These are phyloP conservation scores for Gallinago stenura DNA, from an alignment of 2,797 vertebrate genomes.

Conservation along the genomic window DNA sequence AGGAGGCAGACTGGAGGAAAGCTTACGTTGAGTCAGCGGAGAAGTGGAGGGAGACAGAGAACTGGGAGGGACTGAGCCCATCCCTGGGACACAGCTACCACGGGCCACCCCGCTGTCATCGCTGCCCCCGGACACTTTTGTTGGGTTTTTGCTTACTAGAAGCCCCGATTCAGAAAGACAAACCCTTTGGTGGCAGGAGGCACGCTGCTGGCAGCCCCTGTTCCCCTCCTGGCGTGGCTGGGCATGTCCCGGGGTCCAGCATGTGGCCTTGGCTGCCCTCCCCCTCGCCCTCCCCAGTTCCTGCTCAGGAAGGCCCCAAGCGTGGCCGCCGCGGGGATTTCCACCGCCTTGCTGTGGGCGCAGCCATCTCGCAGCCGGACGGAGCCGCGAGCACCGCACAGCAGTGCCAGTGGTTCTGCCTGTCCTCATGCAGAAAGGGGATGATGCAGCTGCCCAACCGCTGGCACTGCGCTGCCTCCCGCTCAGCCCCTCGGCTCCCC, in stretches of 20 bases:
- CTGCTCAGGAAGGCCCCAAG: neutral
- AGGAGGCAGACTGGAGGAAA: neutral
- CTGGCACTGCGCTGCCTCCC: accelerated
- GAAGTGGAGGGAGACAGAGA: neutral
- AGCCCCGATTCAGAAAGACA: neutral
- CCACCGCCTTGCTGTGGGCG: neutral
- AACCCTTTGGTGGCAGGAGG: neutral
- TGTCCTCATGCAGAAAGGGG: neutral
- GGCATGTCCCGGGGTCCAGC: neutral
- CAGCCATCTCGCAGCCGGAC: accelerated
- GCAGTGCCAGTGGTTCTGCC: no score
- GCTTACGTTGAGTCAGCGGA: neutral
- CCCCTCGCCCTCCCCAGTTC: neutral
- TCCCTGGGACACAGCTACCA: neutral
- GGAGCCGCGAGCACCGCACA: accelerated
- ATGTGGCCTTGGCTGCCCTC: neutral
- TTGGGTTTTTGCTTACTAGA: neutral
- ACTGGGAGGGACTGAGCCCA: neutral
- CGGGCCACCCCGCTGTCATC: accelerated
- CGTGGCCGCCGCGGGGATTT: neutral
- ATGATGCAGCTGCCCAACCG: accelerated
- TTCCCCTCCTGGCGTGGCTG: neutral
- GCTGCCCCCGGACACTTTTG: neutral
- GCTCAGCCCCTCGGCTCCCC: neutral
- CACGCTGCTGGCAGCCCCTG: neutral